Evolutionary conservation across 2,113 vertebrate genomes (phyloP).

Genomic region (Meleagris gallopavo): DNA sequence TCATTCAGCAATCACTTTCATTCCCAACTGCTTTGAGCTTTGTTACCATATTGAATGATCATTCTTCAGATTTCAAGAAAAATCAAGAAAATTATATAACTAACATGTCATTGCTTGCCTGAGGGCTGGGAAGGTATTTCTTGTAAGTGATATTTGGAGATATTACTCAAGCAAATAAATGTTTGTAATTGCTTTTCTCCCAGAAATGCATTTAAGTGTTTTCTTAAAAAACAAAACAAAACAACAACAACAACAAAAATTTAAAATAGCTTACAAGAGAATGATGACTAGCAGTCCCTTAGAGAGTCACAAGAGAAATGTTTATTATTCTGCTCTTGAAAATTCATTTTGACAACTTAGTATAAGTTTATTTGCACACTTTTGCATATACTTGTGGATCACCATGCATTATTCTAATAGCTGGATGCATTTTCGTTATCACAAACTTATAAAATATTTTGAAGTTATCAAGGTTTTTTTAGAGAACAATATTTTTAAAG

Average conservation of each 20-base stretch:
- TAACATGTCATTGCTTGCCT: not conserved
- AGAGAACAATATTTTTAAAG: not conserved
- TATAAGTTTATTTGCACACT: slow-evolving; percentile 11
- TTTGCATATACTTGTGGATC: not conserved
- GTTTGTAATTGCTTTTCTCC: not conserved
- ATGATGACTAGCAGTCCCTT: not conserved
- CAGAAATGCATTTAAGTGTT: not conserved
- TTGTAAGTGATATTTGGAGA: not conserved
- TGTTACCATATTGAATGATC: not conserved
- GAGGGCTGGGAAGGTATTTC: not conserved
- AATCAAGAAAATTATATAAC: not conserved
- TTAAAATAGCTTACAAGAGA: not conserved
- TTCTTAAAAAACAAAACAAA: not conserved
- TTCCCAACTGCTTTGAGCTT: not conserved
- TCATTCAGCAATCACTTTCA: not conserved
- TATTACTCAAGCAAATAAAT: not conserved
- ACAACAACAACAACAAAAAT: not conserved
- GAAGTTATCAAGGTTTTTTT: not conserved
- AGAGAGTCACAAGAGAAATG: slow-evolving; percentile 11
- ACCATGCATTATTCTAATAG: not conserved
- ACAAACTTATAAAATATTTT: slow-evolving; percentile 28
- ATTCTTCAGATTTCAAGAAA: not conserved
- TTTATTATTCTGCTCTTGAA: not conserved
- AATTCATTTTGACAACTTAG: not conserved
- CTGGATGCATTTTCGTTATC: slow-evolving; percentile 9